phyloP scores from a whole-genome alignment of 2,797 vertebrate genomes.

The Falco rusticolus region DNA sequence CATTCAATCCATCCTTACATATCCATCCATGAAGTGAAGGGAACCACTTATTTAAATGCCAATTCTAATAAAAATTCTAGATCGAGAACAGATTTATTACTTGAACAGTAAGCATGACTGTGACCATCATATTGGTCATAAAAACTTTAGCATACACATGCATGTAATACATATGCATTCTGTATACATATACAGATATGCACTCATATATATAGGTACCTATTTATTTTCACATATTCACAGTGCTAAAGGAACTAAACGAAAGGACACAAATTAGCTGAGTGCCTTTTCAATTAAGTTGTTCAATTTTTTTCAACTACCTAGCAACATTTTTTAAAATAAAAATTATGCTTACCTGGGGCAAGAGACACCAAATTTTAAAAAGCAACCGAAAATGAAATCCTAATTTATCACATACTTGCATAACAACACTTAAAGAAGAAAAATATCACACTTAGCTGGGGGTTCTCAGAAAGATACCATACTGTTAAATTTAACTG shows the following conservation, averaged over 20 bases:
- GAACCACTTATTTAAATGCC: neutral
- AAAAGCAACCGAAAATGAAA: neutral
- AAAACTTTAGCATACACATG: neutral
- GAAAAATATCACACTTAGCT: neutral
- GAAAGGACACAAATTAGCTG: neutral
- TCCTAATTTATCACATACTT: neutral
- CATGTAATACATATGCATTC: neutral
- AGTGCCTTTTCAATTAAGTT: neutral
- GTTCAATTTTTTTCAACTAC: neutral
- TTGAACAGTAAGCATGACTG: neutral
- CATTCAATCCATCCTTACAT: neutral
- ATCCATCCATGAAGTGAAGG: neutral
- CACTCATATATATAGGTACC: neutral
- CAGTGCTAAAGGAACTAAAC: neutral
- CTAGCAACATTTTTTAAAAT: neutral
- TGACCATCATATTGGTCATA: neutral
- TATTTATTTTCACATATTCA: neutral
- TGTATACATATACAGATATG: neutral
- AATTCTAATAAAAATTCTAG: neutral
- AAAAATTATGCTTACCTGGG: neutral
- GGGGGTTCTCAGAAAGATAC: neutral
- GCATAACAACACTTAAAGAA: neutral
- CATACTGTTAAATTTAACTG: neutral
- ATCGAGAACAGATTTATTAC: neutral
- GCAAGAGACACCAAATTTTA: neutral